phyloP scores from a whole-genome alignment of 2,888 invertebrate genomes.

The Macroteleia sp. region DNA sequence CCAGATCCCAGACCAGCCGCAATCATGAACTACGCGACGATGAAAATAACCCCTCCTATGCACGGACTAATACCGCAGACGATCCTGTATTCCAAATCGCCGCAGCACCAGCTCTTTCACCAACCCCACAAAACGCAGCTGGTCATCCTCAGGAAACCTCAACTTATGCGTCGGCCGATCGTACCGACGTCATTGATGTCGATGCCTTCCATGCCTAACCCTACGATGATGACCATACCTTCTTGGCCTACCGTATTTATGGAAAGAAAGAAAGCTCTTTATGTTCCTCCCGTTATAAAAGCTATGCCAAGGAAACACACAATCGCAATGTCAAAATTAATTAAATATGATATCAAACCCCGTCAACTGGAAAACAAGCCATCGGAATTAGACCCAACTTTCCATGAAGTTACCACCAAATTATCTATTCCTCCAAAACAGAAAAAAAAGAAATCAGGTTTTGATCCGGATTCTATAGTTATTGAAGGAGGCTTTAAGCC shows the following conservation, averaged over 20 bases:
- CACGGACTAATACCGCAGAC: conserved; percentile 66
- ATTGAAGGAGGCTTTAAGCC: conserved; percentile 94
- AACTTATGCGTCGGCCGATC: conserved; percentile 71
- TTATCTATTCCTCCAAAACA: background rate
- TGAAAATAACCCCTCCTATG: conserved; percentile 72
- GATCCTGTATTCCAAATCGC: conserved; percentile 71
- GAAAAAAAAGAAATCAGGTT: conserved; percentile 89
- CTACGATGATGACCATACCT: conserved; percentile 60
- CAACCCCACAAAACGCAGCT: conserved; percentile 71
- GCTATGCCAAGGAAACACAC: conserved; percentile 65
- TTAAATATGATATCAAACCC: conserved; percentile 71
- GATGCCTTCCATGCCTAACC: conserved; percentile 52
- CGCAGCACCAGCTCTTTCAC: conserved; percentile 64
- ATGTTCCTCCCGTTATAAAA: conserved; percentile 64
- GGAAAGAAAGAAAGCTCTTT: conserved; percentile 77
- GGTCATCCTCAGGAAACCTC: conserved; percentile 75
- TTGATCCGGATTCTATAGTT: conserved; percentile 91
- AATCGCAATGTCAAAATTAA: conserved; percentile 66
- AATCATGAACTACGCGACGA: conserved; percentile 74
- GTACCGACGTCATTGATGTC: conserved; percentile 47
- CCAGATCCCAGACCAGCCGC: conserved; percentile 77
- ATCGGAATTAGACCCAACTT: conserved; percentile 45
- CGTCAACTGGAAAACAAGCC: conserved; percentile 67
- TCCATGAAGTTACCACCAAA: conserved; percentile 20
- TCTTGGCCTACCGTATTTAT: conserved; percentile 72